These are phyloP conservation scores for Kradibia gibbosae DNA, from an alignment of 1,140 invertebrate genomes.

Conservation along the genomic window DNA sequence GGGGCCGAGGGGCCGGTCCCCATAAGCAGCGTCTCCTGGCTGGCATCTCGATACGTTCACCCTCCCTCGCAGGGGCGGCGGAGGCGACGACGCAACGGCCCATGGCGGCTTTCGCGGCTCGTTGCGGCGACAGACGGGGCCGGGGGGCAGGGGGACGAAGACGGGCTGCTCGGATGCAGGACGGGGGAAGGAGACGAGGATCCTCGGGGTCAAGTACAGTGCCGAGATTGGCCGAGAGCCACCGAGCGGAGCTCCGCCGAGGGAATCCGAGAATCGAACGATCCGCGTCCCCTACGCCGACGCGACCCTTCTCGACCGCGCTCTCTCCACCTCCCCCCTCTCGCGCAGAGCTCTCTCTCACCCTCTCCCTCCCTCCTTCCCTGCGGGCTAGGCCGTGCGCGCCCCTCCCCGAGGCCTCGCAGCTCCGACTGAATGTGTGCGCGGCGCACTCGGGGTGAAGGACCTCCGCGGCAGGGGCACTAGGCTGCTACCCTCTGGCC, in stretches of 20 bases:
- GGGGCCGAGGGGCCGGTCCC: no score
- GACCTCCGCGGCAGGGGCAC: conserved; percentile 71
- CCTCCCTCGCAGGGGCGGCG: no score
- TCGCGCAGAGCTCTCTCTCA: no score
- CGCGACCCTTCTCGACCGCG: no score
- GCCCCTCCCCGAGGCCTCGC: conserved; percentile 51
- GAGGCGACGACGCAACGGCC: no score
- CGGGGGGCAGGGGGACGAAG: no score
- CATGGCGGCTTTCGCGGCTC: not conserved
- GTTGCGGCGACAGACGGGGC: not conserved
- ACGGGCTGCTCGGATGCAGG: not conserved
- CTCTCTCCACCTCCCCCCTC: not conserved
- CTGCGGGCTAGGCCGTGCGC: not conserved
- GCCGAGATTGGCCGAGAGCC: conserved; percentile 56
- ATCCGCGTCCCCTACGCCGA: not conserved
- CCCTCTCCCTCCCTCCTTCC: no score
- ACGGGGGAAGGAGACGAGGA: conserved; percentile 33
- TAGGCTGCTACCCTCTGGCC: conserved; percentile 71
- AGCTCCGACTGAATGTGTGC: conserved; percentile 31
- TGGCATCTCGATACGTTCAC: no score
- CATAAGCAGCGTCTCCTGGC: no score
- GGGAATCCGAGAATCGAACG: conserved; percentile 53
- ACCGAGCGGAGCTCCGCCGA: conserved; percentile 51
- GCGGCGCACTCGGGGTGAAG: conserved; percentile 66
- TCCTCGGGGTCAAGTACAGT: conserved; percentile 66